Percentiles rank a stretch among this genome's conserved stretches.
phyloP scores from a whole-genome alignment of 2,888 invertebrate genomes.

The Epinotia ramella region DNA sequence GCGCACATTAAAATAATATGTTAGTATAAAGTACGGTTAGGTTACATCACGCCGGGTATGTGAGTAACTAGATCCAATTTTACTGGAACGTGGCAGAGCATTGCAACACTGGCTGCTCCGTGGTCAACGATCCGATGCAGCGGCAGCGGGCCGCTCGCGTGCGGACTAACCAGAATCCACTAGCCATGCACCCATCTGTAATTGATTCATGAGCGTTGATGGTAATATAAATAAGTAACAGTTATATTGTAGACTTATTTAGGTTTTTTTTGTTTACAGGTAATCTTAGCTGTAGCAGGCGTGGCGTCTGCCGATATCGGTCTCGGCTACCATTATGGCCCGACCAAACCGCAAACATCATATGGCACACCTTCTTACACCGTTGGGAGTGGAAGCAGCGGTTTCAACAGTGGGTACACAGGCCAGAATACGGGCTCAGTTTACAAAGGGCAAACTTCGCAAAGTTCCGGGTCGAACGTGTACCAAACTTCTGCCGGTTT shows the following conservation, averaged over 20 bases:
- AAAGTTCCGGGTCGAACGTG: constrained; percentile 27
- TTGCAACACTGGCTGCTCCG: constrained; percentile 54
- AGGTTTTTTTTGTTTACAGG: constrained; percentile 61
- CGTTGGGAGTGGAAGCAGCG: constrained; percentile 33
- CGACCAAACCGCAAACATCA: constrained; percentile 69
- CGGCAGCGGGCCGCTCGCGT: constrained; percentile 22
- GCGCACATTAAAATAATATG: constrained; percentile 21
- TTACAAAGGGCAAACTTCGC: constrained; percentile 29
- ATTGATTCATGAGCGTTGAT: background rate
- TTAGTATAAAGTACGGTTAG: constrained; percentile 28
- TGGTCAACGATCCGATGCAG: constrained; percentile 45
- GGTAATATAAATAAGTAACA: background rate
- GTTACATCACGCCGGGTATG: constrained; percentile 50
- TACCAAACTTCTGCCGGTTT: constrained; percentile 38
- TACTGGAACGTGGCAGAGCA: constrained; percentile 51
- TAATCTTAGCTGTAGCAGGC: constrained; percentile 63
- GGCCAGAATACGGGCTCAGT: constrained; percentile 29
- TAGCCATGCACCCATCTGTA: background rate
- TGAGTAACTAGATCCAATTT: constrained; percentile 55
- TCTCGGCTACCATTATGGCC: constrained; percentile 71
- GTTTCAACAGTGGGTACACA: constrained; percentile 52
- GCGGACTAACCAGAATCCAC: constrained; percentile 31
- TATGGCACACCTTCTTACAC: constrained; percentile 70
- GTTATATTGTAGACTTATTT: no score
- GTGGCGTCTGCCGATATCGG: constrained; percentile 69